A percentile compares a stretch with the other conserved stretches of the same genome.
These are phyloP conservation scores for Chanos chanos DNA, from an alignment of 2,797 vertebrate genomes.

Conservation along the genomic window DNA sequence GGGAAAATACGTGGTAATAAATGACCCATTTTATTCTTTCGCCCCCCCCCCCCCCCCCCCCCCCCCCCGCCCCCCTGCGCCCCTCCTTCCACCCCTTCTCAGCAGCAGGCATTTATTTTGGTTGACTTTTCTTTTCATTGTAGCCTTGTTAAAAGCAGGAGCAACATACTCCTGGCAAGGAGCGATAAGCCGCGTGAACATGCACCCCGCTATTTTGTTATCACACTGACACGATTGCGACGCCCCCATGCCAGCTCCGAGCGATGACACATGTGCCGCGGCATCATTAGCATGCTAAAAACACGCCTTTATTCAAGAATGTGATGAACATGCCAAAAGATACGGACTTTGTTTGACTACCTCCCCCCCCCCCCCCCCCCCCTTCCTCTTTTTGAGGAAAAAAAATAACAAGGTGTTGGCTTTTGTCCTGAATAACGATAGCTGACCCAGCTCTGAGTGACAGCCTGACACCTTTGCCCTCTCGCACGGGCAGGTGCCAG, in stretches of 20 bases:
- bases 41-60: slow-evolving; percentile 22
- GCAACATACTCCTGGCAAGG: slow-evolving; percentile 60
- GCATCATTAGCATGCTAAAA: slow-evolving; percentile 63
- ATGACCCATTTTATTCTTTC: slow-evolving; percentile 9
- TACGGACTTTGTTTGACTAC: slow-evolving; percentile 47
- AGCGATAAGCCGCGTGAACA: slow-evolving; percentile 68
- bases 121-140: slow-evolving; percentile 43
- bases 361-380: neutral
- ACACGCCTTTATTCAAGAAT: slow-evolving; percentile 56
- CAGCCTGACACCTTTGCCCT: slow-evolving; percentile 52
- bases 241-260: slow-evolving; percentile 56
- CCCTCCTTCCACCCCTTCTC: too few species aligned
- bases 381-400: too few species aligned
- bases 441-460: slow-evolving; percentile 51
- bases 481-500: slow-evolving; percentile 54
- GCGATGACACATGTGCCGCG: slow-evolving; percentile 53
- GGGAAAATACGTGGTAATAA: slow-evolving; percentile 7
- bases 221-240: slow-evolving; percentile 67
- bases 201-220: slow-evolving; percentile 67
- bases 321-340: slow-evolving; percentile 55
- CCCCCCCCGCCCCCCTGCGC: too few species aligned
- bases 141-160: slow-evolving; percentile 52
- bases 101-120: slow-evolving; percentile 38
- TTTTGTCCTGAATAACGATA: too few species aligned
- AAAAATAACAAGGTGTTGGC: too few species aligned